A percentile compares a stretch with the other conserved stretches of the same genome.
These are phyloP conservation scores for Anguilla obscura DNA, from an alignment of 2,797 vertebrate genomes.

Conservation along the genomic window DNA sequence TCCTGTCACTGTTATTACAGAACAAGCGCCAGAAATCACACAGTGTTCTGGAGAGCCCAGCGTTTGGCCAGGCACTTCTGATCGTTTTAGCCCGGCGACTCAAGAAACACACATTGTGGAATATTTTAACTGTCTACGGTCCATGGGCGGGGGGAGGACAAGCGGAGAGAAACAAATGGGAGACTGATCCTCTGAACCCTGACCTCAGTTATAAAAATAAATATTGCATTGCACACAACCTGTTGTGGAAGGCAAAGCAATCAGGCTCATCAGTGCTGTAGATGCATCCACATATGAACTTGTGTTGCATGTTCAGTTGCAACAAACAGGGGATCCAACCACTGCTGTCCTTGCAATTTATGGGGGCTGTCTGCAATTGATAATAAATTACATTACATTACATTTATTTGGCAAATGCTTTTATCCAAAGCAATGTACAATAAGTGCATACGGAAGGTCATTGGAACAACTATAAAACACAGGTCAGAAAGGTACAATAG, in stretches of 20 bases:
- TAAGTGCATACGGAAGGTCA: no score
- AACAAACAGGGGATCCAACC: background rate
- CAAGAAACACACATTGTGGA: background rate
- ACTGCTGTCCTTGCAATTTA: background rate
- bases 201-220: background rate
- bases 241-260: background rate
- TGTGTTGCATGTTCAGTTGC: background rate
- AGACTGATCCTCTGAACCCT: no score
- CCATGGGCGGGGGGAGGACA: background rate
- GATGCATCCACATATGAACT: background rate
- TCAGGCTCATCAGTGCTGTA: background rate
- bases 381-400: no score
- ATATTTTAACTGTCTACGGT: background rate
- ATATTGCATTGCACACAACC: background rate
- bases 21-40: background rate
- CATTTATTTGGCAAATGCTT: no score
- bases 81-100: background rate
- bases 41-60: background rate
- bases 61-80: background rate
- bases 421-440: no score
- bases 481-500: no score
- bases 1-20: background rate
- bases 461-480: no score
- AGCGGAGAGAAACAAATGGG: background rate
- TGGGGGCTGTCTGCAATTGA: background rate